Conservation (phyloP, 2,797 vertebrate genomes). For the Chromis chromis region DNA sequence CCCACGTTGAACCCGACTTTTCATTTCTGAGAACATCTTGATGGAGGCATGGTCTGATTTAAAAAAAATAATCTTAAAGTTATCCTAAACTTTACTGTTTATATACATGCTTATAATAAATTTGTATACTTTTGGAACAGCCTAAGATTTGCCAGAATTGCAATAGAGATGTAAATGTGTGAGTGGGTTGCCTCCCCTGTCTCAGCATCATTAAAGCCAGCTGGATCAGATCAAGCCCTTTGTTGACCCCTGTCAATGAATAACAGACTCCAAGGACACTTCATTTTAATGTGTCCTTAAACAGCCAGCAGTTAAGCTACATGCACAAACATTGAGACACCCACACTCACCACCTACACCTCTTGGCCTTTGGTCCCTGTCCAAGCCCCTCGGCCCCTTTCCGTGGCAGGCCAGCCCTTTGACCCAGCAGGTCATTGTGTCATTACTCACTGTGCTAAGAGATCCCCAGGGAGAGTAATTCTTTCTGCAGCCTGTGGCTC, state of each 20-base stretch:
- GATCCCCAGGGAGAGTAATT: constrained; percentile 39
- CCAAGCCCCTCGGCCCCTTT: constrained; percentile 48
- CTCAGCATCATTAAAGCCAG: constrained; percentile 69
- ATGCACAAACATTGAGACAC: constrained; percentile 57
- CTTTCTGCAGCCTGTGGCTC: constrained; percentile 45
- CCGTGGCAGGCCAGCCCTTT: constrained; percentile 71
- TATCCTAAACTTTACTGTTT: not conserved
- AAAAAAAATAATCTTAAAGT: not conserved
- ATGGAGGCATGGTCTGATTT: not conserved
- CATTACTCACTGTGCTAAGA: constrained; percentile 77
- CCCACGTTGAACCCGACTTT: not conserved
- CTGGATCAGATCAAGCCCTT: constrained; percentile 69
- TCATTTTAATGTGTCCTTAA: constrained; percentile 70
- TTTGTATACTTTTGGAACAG: not conserved
- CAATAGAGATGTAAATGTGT: constrained; percentile 50
- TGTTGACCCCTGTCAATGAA: constrained; percentile 74
- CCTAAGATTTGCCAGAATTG: constrained; percentile 13
- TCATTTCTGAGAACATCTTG: not conserved
- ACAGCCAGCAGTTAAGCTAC: constrained; percentile 61
- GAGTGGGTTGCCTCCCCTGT: constrained; percentile 34
- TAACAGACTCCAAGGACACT: constrained; percentile 62
- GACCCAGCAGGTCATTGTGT: constrained; percentile 63
- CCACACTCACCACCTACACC: constrained; percentile 64
- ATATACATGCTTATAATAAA: not conserved
- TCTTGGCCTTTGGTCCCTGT: constrained; percentile 58